A percentile compares a stretch with the other conserved stretches of the same genome.
Conservation (phyloP, 2,888 invertebrate genomes). For the Melanostoma scalare region DNA sequence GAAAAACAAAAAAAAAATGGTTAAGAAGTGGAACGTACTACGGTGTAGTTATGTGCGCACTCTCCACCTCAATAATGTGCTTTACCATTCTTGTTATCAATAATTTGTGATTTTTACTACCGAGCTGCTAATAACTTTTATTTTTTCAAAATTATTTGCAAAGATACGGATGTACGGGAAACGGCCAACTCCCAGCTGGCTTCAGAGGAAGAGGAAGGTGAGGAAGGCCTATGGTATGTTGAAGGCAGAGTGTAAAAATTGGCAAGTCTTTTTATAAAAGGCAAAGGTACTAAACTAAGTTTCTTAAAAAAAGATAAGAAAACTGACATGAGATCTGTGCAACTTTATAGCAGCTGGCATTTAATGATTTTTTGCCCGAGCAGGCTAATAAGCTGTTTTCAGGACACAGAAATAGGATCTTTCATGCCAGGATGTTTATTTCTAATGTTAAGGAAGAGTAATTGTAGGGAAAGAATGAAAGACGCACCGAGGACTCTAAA, state of each 20-base stretch:
- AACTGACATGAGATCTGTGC: neutral
- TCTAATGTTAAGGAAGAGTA: no score
- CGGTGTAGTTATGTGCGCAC: conserved; percentile 3
- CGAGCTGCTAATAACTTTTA: conserved; percentile 68
- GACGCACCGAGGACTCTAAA: no score
- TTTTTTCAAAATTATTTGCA: conserved; percentile 24
- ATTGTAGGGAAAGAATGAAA: no score
- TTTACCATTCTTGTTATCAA: conserved; percentile 68
- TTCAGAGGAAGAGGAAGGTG: neutral
- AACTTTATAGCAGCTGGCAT: neutral
- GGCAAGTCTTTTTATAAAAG: neutral
- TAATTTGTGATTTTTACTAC: conserved; percentile 73
- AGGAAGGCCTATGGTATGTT: no score
- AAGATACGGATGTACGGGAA: neutral
- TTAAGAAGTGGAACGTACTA: conserved; percentile 54
- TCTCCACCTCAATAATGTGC: neutral
- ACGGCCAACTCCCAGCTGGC: conserved; percentile 1
- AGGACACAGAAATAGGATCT: no score
- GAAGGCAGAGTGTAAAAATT: conserved; percentile 11
- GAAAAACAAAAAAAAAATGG: conserved; percentile 34
- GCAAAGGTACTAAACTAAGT: neutral
- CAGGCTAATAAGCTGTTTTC: no score
- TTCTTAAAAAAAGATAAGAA: neutral
- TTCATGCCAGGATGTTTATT: no score
- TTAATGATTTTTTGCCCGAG: neutral